These are phyloP conservation scores for Listronotus oregonensis DNA, from an alignment of 1,140 invertebrate genomes.

Conservation along the genomic window DNA sequence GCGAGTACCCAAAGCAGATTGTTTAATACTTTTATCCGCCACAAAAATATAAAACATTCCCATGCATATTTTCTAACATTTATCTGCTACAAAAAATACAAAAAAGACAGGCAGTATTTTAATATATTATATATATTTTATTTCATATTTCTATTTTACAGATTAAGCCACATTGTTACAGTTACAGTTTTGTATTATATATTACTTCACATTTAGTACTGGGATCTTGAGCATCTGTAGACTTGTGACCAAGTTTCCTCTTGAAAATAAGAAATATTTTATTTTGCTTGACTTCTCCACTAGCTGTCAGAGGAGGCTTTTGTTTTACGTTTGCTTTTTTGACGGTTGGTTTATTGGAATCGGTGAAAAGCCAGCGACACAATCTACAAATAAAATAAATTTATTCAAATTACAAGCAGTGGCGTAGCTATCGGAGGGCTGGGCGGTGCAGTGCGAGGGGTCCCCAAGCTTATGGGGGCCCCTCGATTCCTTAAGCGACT, in stretches of 20 bases:
- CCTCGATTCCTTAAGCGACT: too few species aligned
- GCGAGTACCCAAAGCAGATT: too few species aligned
- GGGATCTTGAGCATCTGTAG: slow-evolving; percentile 12
- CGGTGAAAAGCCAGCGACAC: slow-evolving; percentile 10
- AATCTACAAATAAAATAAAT: slow-evolving; percentile 21
- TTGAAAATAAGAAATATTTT: slow-evolving; percentile 26
- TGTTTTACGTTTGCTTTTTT: slow-evolving; percentile 11
- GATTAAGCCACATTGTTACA: too few species aligned
- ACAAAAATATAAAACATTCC: too few species aligned
- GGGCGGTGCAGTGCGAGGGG: too few species aligned
- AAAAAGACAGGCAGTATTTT: too few species aligned
- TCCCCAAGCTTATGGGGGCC: too few species aligned
- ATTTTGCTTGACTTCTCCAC: slow-evolving; percentile 1
- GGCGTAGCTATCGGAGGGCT: not conserved
- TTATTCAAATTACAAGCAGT: not conserved
- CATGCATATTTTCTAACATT: too few species aligned
- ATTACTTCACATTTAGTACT: slow-evolving; percentile 25
- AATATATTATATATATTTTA: too few species aligned
- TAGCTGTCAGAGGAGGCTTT: not conserved
- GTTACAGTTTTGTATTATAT: slow-evolving; percentile 23
- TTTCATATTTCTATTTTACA: too few species aligned
- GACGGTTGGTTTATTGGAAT: not conserved
- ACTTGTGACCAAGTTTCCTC: slow-evolving; percentile 5
- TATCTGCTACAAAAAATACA: too few species aligned
- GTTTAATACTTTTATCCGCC: too few species aligned